Evolutionary conservation across 2,797 vertebrate species (phyloP).

Genomic region (Tragelaphus oryx): DNA sequence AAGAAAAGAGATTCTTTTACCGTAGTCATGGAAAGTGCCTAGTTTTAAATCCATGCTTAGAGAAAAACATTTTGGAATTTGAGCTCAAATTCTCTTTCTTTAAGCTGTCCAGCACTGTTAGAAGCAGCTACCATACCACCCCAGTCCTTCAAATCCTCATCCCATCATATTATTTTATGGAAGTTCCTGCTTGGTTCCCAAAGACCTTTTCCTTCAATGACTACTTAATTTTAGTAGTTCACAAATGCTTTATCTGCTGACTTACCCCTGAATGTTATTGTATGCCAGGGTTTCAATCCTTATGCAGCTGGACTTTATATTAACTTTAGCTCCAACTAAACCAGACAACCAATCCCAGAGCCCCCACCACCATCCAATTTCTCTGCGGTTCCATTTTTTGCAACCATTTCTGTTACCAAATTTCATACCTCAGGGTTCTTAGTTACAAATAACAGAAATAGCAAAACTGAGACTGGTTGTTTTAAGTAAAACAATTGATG

Average conservation of each 20-base stretch:
- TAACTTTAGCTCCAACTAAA: neutral
- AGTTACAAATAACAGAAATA: slow-evolving; percentile 21
- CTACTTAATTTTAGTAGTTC: neutral
- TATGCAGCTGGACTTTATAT: neutral
- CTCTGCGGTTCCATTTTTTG: neutral
- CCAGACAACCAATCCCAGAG: neutral
- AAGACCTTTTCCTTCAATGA: neutral
- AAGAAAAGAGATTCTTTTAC: neutral
- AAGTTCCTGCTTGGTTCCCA: neutral
- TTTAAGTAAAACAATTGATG: slow-evolving; percentile 13
- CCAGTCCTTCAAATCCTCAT: neutral
- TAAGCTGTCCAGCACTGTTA: neutral
- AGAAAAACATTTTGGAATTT: neutral
- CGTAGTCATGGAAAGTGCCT: neutral
- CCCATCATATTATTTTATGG: neutral
- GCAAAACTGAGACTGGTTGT: neutral
- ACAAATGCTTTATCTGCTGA: neutral
- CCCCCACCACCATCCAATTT: neutral
- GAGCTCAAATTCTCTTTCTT: neutral
- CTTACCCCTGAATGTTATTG: neutral
- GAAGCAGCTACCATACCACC: neutral
- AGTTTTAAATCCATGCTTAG: neutral
- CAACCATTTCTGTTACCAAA: neutral
- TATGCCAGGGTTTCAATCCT: neutral
- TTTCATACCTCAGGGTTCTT: neutral